A percentile compares a stretch with the other conserved stretches of the same genome.
phyloP scores from a whole-genome alignment of 2,113 vertebrate species.

The Sarotherodon lohbergeri region DNA sequence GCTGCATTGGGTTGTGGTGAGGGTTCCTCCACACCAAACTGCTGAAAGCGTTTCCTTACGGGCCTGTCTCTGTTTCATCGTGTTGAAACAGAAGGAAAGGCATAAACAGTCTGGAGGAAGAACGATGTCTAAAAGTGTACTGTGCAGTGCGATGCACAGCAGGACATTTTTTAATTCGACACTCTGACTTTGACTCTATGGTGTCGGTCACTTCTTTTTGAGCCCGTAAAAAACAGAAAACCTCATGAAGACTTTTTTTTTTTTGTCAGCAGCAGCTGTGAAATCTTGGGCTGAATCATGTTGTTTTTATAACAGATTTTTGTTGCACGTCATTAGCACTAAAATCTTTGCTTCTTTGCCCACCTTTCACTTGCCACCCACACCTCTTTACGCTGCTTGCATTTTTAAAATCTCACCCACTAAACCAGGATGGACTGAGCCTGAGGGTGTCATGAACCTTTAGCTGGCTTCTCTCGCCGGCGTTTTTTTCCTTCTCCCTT shows the following conservation, averaged over 20 bases:
- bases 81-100: neutral
- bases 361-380: neutral
- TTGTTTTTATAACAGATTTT: neutral
- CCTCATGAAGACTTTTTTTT: neutral
- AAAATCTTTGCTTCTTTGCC: neutral
- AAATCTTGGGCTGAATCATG: neutral
- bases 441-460: neutral
- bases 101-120: neutral
- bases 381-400: neutral
- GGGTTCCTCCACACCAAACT: neutral
- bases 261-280: neutral
- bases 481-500: neutral
- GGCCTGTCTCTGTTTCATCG: neutral
- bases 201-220: neutral
- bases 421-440: neutral
- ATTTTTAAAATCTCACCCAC: neutral
- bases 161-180: neutral
- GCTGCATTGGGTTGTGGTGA: neutral
- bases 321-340: neutral
- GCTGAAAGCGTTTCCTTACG: neutral
- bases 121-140: neutral
- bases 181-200: neutral
- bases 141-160: neutral
- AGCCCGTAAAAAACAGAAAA: accelerated
- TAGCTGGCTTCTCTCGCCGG: neutral